Evolutionary conservation across 2,888 invertebrate genomes (phyloP).

Genomic region (Agapetus fuscipes): DNA sequence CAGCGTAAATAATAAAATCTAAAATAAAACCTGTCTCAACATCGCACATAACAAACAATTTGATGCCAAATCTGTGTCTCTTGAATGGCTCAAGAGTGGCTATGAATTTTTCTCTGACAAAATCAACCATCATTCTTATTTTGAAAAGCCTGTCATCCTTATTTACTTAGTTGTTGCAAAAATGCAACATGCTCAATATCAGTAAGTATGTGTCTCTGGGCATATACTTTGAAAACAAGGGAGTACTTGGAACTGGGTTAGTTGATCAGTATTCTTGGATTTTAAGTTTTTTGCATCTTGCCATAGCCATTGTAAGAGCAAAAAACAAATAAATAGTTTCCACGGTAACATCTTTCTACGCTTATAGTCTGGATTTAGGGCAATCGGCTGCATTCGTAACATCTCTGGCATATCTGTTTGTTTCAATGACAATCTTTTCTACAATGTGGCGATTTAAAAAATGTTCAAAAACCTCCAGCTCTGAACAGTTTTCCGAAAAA

Average conservation of each 20-base stretch:
- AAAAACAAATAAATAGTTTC: conserved; percentile 4
- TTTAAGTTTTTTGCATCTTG: not conserved
- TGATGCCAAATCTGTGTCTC: conserved; percentile 21
- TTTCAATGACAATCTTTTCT: not conserved
- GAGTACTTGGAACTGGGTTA: conserved; percentile 15
- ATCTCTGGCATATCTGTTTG: not conserved
- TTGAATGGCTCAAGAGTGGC: conserved; percentile 15
- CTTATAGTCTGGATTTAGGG: not conserved
- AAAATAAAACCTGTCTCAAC: conserved; percentile 22
- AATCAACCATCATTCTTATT: conserved; percentile 14
- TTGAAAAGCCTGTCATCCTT: conserved; percentile 16
- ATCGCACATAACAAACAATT: conserved; percentile 24
- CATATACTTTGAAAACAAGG: conserved; percentile 19
- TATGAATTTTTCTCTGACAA: not conserved
- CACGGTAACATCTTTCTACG: conserved; percentile 1
- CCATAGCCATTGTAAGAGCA: conserved; percentile 3
- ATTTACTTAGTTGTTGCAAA: conserved; percentile 17
- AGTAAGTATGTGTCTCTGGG: conserved; percentile 20
- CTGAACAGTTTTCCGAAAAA: not conserved
- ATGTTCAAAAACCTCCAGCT: conserved; percentile 1
- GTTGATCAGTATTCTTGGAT: conserved; percentile 19
- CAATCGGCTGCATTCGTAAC: not conserved
- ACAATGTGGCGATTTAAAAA: not conserved
- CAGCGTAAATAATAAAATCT: conserved; percentile 23
- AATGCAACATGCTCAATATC: conserved; percentile 21